A percentile compares a stretch with the other conserved stretches of the same genome.
These are phyloP conservation scores for Parauchenoglanis punctatus DNA, from an alignment of 2,797 vertebrate genomes.

Conservation along the genomic window DNA sequence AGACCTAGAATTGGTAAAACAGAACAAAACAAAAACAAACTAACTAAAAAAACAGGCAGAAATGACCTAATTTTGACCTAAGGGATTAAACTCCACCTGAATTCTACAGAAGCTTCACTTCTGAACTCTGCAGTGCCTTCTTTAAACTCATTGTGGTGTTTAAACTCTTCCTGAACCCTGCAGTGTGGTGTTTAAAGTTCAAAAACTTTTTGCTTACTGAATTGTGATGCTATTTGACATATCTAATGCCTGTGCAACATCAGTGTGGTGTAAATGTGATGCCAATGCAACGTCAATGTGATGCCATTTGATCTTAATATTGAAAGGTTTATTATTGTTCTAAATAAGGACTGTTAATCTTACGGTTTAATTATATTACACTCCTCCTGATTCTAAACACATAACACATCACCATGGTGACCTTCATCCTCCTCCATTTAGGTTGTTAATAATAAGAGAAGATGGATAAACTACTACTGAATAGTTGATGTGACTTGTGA, in stretches of 20 bases:
- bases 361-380: neutral
- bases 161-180: too few relatives aligned
- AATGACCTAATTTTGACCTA: too few relatives aligned
- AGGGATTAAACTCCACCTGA: too few relatives aligned
- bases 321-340: neutral
- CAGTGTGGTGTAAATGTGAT: neutral
- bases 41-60: too few relatives aligned
- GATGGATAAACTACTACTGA: neutral
- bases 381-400: neutral
- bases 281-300: neutral
- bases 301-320: neutral
- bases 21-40: too few relatives aligned
- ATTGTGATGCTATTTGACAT: neutral
- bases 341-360: neutral
- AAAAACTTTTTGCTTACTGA: neutral
- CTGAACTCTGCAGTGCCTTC: too few relatives aligned
- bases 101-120: too few relatives aligned
- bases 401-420: neutral
- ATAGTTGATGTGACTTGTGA: constrained; percentile 5
- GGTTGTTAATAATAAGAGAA: neutral
- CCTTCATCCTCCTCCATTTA: neutral
- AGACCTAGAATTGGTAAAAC: too few relatives aligned
- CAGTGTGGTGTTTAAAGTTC: too few relatives aligned
- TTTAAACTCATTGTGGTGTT: too few relatives aligned
- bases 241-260: neutral